A percentile compares a stretch with the other conserved stretches of the same genome.
Conservation (phyloP, 2,888 invertebrate genomes). For the Gisinianus flammeolus region DNA sequence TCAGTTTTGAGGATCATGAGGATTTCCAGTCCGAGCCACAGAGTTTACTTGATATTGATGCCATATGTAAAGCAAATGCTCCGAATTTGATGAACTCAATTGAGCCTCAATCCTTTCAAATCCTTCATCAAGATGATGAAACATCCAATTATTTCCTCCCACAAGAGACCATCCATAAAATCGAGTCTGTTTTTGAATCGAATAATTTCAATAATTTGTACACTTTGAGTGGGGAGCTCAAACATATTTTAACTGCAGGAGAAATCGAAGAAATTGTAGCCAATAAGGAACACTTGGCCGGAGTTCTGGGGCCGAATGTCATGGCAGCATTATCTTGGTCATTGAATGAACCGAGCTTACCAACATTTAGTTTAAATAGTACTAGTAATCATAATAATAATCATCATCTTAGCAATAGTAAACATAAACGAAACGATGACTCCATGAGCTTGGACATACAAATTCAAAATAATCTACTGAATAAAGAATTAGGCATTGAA, state of each 20-base stretch:
- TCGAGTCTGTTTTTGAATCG: conserved; percentile 55
- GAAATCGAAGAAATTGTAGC: conserved; percentile 61
- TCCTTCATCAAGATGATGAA: conserved; percentile 43
- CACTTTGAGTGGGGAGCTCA: conserved; percentile 60
- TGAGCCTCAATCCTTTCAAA: conserved; percentile 39
- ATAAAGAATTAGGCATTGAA: background rate
- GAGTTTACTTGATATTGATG: conserved; percentile 54
- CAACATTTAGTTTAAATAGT: conserved; percentile 19
- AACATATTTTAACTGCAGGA: conserved; percentile 59
- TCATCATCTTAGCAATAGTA: background rate
- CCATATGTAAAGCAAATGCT: conserved; percentile 54
- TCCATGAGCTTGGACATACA: conserved; percentile 26
- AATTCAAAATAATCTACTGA: conserved; percentile 16
- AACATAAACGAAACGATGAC: conserved; percentile 16
- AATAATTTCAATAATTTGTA: conserved; percentile 60
- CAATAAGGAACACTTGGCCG: conserved; percentile 60
- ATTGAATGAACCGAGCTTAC: conserved; percentile 56
- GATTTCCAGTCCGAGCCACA: conserved; percentile 17
- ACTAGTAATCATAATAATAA: background rate
- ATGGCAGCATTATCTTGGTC: conserved; percentile 59
- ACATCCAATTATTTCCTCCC: conserved; percentile 55
- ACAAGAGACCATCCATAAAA: conserved; percentile 53
- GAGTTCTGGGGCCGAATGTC: conserved; percentile 59
- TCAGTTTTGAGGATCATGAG: conserved; percentile 27
- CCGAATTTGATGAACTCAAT: conserved; percentile 50